These are phyloP conservation scores for Brachionus paranguensis DNA, from an alignment of 1,140 invertebrate species.

Conservation along the genomic window DNA sequence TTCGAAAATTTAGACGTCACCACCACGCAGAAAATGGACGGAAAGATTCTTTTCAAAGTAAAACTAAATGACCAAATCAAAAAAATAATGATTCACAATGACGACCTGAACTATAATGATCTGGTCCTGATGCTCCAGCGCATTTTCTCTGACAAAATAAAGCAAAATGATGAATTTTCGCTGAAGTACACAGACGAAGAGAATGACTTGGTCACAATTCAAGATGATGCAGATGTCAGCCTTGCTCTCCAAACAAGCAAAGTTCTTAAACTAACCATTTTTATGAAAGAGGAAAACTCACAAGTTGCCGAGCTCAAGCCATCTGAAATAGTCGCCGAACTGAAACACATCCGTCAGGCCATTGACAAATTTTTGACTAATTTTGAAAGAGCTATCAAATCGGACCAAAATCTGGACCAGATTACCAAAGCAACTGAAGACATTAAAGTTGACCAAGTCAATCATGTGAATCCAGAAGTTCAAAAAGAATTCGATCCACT, in stretches of 20 bases:
- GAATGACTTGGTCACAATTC: conserved; percentile 23
- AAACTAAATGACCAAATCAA: background rate
- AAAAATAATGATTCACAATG: conserved; percentile 28
- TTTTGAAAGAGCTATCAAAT: background rate
- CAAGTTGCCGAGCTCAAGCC: background rate
- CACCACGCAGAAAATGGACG: background rate
- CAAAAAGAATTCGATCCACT: conserved; percentile 32
- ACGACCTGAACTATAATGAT: conserved; percentile 22
- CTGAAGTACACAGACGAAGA: conserved; percentile 34
- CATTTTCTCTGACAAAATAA: conserved; percentile 28
- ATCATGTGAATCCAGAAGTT: background rate
- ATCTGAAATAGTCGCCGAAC: background rate
- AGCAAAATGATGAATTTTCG: background rate
- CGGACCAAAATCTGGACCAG: background rate
- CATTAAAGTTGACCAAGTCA: background rate
- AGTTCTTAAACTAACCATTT: conserved; percentile 9
- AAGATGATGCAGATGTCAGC: background rate
- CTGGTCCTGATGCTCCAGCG: background rate
- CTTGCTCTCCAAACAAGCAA: conserved; percentile 7
- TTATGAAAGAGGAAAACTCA: background rate
- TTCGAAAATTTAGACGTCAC: background rate
- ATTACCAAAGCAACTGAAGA: background rate
- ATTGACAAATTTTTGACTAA: conserved; percentile 6
- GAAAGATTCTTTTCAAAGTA: conserved; percentile 22
- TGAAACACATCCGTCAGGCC: background rate